phyloP scores from a whole-genome alignment of 2,113 vertebrate species.

The Entelurus aequoreus region DNA sequence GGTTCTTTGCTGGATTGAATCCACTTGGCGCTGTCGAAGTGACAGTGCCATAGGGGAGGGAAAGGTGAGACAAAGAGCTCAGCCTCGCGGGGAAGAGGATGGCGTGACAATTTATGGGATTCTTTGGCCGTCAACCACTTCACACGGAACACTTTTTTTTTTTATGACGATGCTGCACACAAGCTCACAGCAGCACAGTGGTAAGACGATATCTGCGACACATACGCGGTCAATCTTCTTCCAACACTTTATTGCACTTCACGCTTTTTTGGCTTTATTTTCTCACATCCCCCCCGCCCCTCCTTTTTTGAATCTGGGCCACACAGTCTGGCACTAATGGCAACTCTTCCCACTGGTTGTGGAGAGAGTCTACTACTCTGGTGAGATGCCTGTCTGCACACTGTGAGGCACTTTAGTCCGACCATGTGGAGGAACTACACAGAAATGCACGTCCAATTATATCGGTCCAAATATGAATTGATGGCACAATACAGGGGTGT shows the following conservation, averaged over 20 bases:
- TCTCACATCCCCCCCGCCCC: not conserved
- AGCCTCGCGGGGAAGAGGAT: slow-evolving; percentile 27
- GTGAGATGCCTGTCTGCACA: slow-evolving; percentile 48
- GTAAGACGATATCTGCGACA: slow-evolving; percentile 5
- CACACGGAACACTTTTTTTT: slow-evolving; percentile 33
- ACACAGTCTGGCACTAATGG: slow-evolving; percentile 24
- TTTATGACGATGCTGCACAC: slow-evolving; percentile 1
- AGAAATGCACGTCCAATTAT: slow-evolving; percentile 53
- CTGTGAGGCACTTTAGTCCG: slow-evolving; percentile 45
- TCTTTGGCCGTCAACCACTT: slow-evolving; percentile 24
- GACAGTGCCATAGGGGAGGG: not conserved
- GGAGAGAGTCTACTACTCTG: slow-evolving; percentile 11
- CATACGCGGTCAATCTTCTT: slow-evolving; percentile 3
- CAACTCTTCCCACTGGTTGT: slow-evolving; percentile 30
- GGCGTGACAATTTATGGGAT: slow-evolving; percentile 34
- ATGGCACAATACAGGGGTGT: slow-evolving; percentile 25
- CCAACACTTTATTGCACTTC: not conserved
- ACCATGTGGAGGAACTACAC: slow-evolving; percentile 1
- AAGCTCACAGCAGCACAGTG: slow-evolving; percentile 4
- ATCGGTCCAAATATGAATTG: slow-evolving; percentile 39
- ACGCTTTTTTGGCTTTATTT: not conserved
- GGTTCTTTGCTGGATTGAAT: slow-evolving; percentile 22
- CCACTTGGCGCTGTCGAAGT: slow-evolving; percentile 8
- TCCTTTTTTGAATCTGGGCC: slow-evolving; percentile 23
- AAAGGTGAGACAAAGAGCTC: slow-evolving; percentile 18